Evolutionary conservation across 2,888 invertebrate species (phyloP).

Genomic region (Sepioteuthis lessoniana): DNA sequence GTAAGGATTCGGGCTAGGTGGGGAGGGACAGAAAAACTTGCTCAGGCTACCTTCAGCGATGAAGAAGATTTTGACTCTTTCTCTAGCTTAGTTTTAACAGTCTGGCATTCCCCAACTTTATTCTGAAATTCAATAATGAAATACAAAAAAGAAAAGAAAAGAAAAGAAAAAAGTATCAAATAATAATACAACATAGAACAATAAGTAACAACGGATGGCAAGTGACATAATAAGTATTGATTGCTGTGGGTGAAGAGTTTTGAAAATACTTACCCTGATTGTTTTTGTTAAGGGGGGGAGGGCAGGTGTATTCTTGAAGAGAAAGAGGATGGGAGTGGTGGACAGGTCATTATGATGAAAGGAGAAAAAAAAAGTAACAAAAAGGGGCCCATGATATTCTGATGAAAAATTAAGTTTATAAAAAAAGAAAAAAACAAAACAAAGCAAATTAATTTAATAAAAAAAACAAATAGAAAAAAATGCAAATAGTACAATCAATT

Average conservation of each 20-base stretch:
- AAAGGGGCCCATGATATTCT: too few relatives aligned
- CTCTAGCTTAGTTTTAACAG: slow-evolving; percentile 61
- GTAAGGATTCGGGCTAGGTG: neutral
- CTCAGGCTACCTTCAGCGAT: slow-evolving; percentile 60
- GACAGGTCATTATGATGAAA: neutral
- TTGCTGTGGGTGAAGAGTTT: neutral
- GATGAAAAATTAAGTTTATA: too few relatives aligned
- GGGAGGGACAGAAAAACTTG: neutral
- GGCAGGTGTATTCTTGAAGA: too few relatives aligned
- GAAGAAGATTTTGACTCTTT: slow-evolving; percentile 65
- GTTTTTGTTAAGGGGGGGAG: too few relatives aligned
- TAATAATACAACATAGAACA: neutral
- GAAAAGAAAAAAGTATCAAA: slow-evolving; percentile 46
- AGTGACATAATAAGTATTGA: neutral
- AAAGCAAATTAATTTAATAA: too few relatives aligned
- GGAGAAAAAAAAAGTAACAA: neutral
- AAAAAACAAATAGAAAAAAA: too few relatives aligned
- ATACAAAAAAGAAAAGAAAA: slow-evolving; percentile 49
- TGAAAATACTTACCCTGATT: too few relatives aligned
- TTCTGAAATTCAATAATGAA: slow-evolving; percentile 60
- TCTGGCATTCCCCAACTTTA: slow-evolving; percentile 59
- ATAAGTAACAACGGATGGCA: neutral
- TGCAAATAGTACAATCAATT: too few relatives aligned
- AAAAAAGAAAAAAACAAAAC: too few relatives aligned
- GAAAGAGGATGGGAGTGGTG: neutral